Percentiles rank a stretch among this genome's conserved stretches.
These are phyloP conservation scores for Patiria miniata DNA, from an alignment of 35 echinoderm and acorn worm genomes.

Conservation along the genomic window DNA sequence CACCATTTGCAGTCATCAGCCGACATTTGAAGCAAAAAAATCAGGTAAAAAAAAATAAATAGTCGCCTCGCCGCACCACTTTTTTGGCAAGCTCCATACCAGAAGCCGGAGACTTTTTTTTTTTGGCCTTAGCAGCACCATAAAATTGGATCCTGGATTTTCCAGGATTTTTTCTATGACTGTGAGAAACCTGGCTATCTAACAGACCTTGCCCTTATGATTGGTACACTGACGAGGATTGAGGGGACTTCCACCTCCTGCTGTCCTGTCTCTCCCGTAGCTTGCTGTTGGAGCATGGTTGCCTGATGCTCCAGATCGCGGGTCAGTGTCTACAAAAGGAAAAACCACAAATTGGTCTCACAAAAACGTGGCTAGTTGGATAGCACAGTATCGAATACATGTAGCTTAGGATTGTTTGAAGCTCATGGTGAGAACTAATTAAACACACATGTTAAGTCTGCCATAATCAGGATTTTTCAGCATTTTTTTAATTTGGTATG, in stretches of 20 bases:
- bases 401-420: too few relatives aligned
- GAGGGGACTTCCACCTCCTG: conserved; percentile 54
- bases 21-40: too few relatives aligned
- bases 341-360: not conserved
- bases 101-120: too few relatives aligned
- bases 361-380: not conserved
- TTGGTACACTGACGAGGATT: conserved; percentile 75
- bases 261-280: conserved; percentile 20
- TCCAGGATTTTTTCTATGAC: not conserved
- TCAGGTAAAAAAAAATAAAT: too few relatives aligned
- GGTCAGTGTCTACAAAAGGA: conserved; percentile 58
- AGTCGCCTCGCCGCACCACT: too few relatives aligned
- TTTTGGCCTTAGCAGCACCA: not conserved
- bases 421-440: too few relatives aligned
- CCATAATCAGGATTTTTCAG: too few relatives aligned
- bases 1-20: too few relatives aligned
- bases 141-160: not conserved
- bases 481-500: too few relatives aligned
- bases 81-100: too few relatives aligned
- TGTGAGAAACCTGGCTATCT: not conserved
- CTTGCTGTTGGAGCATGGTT: conserved; percentile 65
- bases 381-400: not conserved
- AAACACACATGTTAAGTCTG: too few relatives aligned
- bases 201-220: conserved; percentile 88
- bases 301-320: conserved; percentile 85